Evolutionary conservation across 2,113 vertebrate genomes (phyloP), one percentile per base, ranked within the genome.

Genomic region (Lepus americanus): DNA sequence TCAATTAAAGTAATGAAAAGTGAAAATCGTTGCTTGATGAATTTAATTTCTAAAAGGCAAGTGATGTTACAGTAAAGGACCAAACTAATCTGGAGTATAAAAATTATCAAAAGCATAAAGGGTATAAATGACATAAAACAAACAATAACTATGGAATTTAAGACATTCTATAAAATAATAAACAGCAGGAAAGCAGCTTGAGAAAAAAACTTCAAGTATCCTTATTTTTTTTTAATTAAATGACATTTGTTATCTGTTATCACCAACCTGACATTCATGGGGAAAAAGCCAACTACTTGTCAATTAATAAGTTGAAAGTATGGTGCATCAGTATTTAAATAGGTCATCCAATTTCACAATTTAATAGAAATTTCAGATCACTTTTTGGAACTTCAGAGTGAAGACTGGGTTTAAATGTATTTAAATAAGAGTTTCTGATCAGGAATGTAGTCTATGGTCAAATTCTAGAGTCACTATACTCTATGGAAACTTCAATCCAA

Each of bases 1-100:
- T 94, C 92, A 89, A 95, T 87, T 93, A 92, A 95, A 95, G 87
- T 73, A 85, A 73, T 66, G 27, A 93, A 77, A 90, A 89, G 79
- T 78, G 22, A 95, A 95, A 92, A 88, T 90, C 16, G 55, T 70
- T 91, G 63, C 72, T 80, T 77, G n/a, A 92, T 73, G 79, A 72
- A 89, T 85, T 93, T 94, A 81, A 73, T 67, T 92, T 94, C 20
- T 90, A 93, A 96, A 93, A 91, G 80, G 66, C 16, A 94, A 79
- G 3, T 92, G 64, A 88, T 83, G 4, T 82, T 74, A 92, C 19
- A 44, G 5, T 84, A 78, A 90, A 89, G 72, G 33, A 2, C 69
- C 23, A 93, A 90, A 92, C 5, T 83, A 94, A 84, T 9, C 33
- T 86, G 22, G 13, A 85, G 6, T 63, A 92, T 85, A 81, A 92